A percentile compares a stretch with the other conserved stretches of the same genome.
Conservation (phyloP, 2,888 invertebrate genomes). For the Philereme transversata region DNA sequence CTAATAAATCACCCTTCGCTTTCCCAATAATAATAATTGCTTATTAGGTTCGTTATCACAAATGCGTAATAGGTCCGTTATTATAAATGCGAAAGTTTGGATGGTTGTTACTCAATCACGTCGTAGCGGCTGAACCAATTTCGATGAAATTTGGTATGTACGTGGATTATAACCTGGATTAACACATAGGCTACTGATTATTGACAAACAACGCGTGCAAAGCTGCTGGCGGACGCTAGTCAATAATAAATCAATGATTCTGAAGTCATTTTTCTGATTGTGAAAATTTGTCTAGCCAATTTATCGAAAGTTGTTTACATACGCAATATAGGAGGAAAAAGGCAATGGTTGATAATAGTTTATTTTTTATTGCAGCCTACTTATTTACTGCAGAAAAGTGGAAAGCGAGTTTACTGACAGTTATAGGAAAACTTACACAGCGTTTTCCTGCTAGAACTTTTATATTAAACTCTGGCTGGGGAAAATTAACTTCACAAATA, state of each 20-base stretch:
- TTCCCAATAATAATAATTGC: conserved; percentile 26
- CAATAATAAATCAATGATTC: conserved; percentile 38
- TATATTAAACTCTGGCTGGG: conserved; percentile 42
- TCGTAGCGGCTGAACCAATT: too few species aligned
- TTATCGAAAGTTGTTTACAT: conserved; percentile 23
- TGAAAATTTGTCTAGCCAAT: conserved; percentile 32
- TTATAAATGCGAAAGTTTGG: too few species aligned
- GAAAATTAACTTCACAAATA: conserved; percentile 28
- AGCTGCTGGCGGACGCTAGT: too few species aligned
- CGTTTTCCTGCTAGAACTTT: conserved; percentile 43
- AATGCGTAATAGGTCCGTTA: conserved; percentile 35
- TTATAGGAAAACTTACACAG: conserved; percentile 28
- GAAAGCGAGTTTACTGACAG: conserved; percentile 30
- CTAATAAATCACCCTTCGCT: conserved; percentile 36
- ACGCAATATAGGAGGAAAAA: not conserved
- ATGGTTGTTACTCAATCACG: too few species aligned
- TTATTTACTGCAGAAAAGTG: conserved; percentile 1
- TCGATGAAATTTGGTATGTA: too few species aligned
- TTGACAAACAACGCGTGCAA: too few species aligned
- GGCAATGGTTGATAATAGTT: conserved; percentile 7
- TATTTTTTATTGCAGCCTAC: conserved; percentile 1
- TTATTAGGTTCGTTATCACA: conserved; percentile 37
- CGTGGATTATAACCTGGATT: too few species aligned
- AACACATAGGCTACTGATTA: too few species aligned
- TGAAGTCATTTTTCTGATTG: conserved; percentile 29